A percentile compares a stretch with the other conserved stretches of the same genome.
phyloP scores from a whole-genome alignment of 2,888 invertebrate genomes.

The Cerastis rubricosa region DNA sequence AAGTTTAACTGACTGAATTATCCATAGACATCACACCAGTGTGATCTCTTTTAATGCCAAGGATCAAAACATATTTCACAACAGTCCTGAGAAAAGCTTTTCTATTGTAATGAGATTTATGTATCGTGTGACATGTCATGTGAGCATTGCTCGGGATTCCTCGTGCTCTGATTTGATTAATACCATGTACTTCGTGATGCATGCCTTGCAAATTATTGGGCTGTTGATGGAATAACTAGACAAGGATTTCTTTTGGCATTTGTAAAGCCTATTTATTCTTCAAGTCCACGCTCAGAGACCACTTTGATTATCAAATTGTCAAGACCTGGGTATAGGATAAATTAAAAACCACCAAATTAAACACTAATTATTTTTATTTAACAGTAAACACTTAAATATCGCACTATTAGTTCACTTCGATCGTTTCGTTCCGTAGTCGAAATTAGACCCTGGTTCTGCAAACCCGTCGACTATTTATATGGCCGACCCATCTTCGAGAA shows the following conservation, averaged over 20 bases:
- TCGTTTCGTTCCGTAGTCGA: too few relatives aligned
- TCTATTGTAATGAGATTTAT: constrained; percentile 80
- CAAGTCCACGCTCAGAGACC: not conserved
- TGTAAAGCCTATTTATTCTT: constrained; percentile 9
- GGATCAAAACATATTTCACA: constrained; percentile 32
- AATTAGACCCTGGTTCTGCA: too few relatives aligned
- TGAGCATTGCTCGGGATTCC: constrained; percentile 81
- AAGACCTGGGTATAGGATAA: not conserved
- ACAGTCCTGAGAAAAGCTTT: constrained; percentile 44
- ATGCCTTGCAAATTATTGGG: constrained; percentile 43
- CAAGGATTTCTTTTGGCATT: constrained; percentile 36
- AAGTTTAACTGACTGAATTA: not conserved
- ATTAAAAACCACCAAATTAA: too few relatives aligned
- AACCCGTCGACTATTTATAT: too few relatives aligned
- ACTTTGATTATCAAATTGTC: not conserved
- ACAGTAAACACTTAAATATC: too few relatives aligned
- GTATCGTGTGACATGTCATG: constrained; percentile 72
- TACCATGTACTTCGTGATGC: constrained; percentile 57
- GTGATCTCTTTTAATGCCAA: constrained; percentile 4
- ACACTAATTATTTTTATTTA: too few relatives aligned
- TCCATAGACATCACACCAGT: not conserved
- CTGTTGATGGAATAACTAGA: constrained; percentile 35
- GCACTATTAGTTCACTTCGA: too few relatives aligned
- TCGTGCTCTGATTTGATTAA: constrained; percentile 83
- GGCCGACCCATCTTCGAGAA: too few relatives aligned